A percentile compares a stretch with the other conserved stretches of the same genome.
Conservation (phyloP, 92 coral and sea anemone genomes). For the Umimayanthus chanpuru region DNA sequence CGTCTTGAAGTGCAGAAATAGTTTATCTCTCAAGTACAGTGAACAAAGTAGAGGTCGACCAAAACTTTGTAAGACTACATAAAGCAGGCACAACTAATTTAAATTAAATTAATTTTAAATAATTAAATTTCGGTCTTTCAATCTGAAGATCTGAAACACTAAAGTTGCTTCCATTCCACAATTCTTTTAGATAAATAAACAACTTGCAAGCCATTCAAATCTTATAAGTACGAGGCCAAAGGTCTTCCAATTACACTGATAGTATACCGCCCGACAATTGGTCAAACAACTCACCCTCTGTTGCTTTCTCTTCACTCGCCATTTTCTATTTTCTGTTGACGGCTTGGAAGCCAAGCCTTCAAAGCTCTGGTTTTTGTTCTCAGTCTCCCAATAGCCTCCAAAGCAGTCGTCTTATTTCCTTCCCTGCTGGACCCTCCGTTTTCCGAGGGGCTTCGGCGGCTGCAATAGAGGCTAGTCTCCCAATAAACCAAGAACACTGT, state of each 20-base stretch:
- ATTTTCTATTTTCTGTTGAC: slow-evolving; percentile 7
- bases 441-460: too few relatives aligned
- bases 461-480: too few relatives aligned
- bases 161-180: not conserved
- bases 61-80: too few relatives aligned
- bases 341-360: slow-evolving; percentile 9
- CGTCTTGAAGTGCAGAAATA: too few relatives aligned
- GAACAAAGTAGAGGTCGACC: too few relatives aligned
- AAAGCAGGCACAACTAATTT: too few relatives aligned
- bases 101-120: too few relatives aligned
- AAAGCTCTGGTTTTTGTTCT: not conserved
- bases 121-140: not conserved
- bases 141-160: not conserved
- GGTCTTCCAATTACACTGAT: not conserved
- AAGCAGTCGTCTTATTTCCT: too few relatives aligned
- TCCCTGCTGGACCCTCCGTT: too few relatives aligned
- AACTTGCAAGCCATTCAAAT: not conserved
- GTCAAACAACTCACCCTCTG: not conserved
- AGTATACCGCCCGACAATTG: not conserved
- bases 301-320: slow-evolving; percentile 15
- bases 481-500: too few relatives aligned
- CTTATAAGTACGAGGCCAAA: not conserved
- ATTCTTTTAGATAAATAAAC: not conserved
- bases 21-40: too few relatives aligned
- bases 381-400: not conserved